Conservation (phyloP, 2,888 invertebrate genomes). For the Drosophila fulvimacula region DNA sequence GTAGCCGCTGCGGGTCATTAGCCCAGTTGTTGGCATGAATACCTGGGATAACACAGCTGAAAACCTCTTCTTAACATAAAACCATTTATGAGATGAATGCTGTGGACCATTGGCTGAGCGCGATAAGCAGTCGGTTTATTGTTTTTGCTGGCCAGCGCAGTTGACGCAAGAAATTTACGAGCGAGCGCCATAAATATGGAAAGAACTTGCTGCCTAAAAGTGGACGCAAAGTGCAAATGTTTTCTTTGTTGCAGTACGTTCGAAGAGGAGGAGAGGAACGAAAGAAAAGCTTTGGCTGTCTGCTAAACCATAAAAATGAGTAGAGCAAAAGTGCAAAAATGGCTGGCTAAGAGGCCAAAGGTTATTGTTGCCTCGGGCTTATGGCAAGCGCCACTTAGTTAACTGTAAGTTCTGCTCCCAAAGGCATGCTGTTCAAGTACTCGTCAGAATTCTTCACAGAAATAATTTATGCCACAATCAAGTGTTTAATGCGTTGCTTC, state of each 20-base stretch:
- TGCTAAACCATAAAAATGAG: slow-evolving; percentile 31
- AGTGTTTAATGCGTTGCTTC: neutral
- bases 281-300: slow-evolving; percentile 19
- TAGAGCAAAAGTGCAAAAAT: slow-evolving; percentile 28
- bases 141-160: slow-evolving; percentile 38
- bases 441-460: neutral
- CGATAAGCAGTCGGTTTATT: slow-evolving; percentile 58
- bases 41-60: slow-evolving; percentile 41
- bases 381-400: slow-evolving; percentile 23
- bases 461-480: neutral
- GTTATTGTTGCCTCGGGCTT: slow-evolving; percentile 27
- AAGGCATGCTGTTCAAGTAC: slow-evolving; percentile 3
- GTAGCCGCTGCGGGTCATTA: slow-evolving; percentile 38
- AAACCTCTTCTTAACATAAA: slow-evolving; percentile 22
- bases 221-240: slow-evolving; percentile 49
- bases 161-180: slow-evolving; percentile 55
- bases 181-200: slow-evolving; percentile 29
- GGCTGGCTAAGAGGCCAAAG: slow-evolving; percentile 20
- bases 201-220: slow-evolving; percentile 26
- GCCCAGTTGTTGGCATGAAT: slow-evolving; percentile 31
- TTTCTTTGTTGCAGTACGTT: slow-evolving; percentile 38
- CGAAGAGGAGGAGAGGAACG: neutral
- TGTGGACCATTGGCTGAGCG: slow-evolving; percentile 41
- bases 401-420: slow-evolving; percentile 5
- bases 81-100: slow-evolving; percentile 37